Conservation (phyloP, 1,140 invertebrate species). For the Trichogramma pretiosum region DNA sequence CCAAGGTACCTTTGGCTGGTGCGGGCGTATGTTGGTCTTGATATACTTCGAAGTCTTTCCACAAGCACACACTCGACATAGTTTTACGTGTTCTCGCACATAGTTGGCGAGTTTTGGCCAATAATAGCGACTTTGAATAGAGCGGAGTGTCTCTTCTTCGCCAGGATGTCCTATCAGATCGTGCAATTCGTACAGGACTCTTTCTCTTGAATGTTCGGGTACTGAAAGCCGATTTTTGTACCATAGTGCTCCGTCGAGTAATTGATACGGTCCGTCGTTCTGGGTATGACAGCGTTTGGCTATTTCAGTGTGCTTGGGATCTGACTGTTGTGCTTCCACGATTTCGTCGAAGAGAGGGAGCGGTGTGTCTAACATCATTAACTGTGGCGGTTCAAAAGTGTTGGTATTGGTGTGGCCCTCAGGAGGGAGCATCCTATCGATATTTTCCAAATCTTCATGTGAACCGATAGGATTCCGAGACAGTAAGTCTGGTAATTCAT, state of each 20-base stretch:
- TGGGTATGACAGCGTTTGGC: background rate
- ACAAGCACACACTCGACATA: slow-evolving; percentile 15
- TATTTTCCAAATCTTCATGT: background rate
- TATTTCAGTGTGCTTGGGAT: background rate
- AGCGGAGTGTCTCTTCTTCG: background rate
- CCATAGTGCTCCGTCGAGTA: background rate
- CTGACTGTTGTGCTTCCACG: background rate
- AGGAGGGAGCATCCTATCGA: background rate
- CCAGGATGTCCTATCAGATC: background rate
- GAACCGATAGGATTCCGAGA: background rate
- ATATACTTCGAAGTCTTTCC: slow-evolving; percentile 1
- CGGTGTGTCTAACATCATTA: too few species aligned
- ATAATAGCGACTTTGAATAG: background rate
- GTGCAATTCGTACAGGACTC: background rate
- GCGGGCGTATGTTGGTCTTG: background rate
- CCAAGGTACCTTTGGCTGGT: slow-evolving; percentile 14
- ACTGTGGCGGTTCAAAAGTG: background rate
- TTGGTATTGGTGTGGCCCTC: background rate
- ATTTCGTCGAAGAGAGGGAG: too few species aligned
- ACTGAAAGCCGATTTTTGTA: background rate
- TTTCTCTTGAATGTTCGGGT: background rate
- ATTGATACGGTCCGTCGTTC: background rate
- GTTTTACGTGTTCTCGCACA: slow-evolving; percentile 1
- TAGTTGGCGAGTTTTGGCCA: slow-evolving; percentile 5
- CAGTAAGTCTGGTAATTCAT: background rate